Evolutionary conservation across 1,140 invertebrate genomes (phyloP), one percentile per base, ranked within the genome.

Genomic region (Nephila pilipes): DNA sequence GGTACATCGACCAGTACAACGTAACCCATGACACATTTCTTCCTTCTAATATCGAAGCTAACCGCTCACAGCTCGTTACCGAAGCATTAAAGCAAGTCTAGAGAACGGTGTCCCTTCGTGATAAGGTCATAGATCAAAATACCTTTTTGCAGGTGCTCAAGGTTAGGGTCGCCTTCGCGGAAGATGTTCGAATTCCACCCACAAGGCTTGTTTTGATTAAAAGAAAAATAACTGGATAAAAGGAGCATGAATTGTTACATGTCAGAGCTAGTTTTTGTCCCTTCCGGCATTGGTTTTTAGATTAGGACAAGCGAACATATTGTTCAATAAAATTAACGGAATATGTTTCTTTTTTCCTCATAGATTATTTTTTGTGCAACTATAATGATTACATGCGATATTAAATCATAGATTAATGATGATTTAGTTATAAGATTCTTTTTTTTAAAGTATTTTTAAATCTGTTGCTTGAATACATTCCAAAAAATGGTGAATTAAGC

Each of bases 131-230:
- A 80, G 88, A 38, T 90, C 88, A 90, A 22, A 90, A 32, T 81
- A 58, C 58, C 57, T 20, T 55, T 90, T 90, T 32, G 88, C 88
- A 90, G 88, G 88, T 90, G 88, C 65, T 8, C 88, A 90, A 90
- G 88, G 88, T 90, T 57, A 80, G 54, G 88, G 65, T 90, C 88
- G 22, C 8, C 69, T 29, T 90, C 32, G 54, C 75, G 88, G 88
- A 90, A 90, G 46, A 79, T 80, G 69, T 16, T 22, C 25, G 25
- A 29, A 57, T 79, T 79, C 69, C 69, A 87, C 85, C 85, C 65
- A 80, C 63, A 5, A 58, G 88, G 65, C 88, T 79, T 90, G 57
- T 79, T 90, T 90, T 90, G 55, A 58, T 87, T 60, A 60, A 87
- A 87, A 38, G 85, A 87, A 87, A 60, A 58, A 87, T 58, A 80